Percentiles rank a stretch among this genome's conserved stretches.
These are phyloP conservation scores for Okamejei kenojei DNA, from an alignment of 2,797 vertebrate genomes.

Conservation along the genomic window DNA sequence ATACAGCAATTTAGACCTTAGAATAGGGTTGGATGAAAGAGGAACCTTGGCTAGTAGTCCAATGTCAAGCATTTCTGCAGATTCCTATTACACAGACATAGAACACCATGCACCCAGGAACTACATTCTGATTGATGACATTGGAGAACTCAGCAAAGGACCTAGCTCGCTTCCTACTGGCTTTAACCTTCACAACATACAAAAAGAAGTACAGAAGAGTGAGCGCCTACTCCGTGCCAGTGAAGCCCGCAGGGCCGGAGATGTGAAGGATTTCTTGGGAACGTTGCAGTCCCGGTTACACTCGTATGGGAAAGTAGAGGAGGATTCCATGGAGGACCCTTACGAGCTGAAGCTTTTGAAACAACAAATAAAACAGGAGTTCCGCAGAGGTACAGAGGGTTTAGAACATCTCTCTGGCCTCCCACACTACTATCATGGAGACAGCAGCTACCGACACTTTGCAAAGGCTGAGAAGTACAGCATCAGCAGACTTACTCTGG, in stretches of 20 bases:
- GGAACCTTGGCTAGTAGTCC: slow-evolving; percentile 88
- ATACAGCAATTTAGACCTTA: slow-evolving; percentile 83
- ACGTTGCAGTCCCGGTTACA: slow-evolving; percentile 79
- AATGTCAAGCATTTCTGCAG: slow-evolving; percentile 94
- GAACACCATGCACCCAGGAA: slow-evolving; percentile 85
- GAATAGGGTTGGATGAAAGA: slow-evolving; percentile 87
- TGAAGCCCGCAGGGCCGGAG: slow-evolving; percentile 80
- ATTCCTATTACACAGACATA: slow-evolving; percentile 95
- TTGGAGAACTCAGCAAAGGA: slow-evolving; percentile 90
- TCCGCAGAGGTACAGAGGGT: slow-evolving; percentile 84
- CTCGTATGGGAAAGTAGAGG: slow-evolving; percentile 85
- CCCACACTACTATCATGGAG: slow-evolving; percentile 85
- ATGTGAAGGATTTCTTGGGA: slow-evolving; percentile 87
- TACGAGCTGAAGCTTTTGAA: slow-evolving; percentile 95
- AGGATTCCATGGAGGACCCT: slow-evolving; percentile 95
- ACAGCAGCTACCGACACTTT: slow-evolving; percentile 84
- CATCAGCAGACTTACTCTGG: slow-evolving; percentile 91
- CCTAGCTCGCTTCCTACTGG: slow-evolving; percentile 72
- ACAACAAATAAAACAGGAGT: slow-evolving; percentile 98
- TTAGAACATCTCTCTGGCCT: slow-evolving; percentile 84
- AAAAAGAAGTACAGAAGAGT: slow-evolving; percentile 84
- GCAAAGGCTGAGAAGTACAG: slow-evolving; percentile 97
- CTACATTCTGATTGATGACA: slow-evolving; percentile 94
- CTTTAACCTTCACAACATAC: slow-evolving; percentile 77
- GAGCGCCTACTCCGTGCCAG: slow-evolving; percentile 81